Evolutionary conservation across 1,140 invertebrate genomes (phyloP), one percentile per base, ranked within the genome.

Genomic region (Drosophila tani): DNA sequence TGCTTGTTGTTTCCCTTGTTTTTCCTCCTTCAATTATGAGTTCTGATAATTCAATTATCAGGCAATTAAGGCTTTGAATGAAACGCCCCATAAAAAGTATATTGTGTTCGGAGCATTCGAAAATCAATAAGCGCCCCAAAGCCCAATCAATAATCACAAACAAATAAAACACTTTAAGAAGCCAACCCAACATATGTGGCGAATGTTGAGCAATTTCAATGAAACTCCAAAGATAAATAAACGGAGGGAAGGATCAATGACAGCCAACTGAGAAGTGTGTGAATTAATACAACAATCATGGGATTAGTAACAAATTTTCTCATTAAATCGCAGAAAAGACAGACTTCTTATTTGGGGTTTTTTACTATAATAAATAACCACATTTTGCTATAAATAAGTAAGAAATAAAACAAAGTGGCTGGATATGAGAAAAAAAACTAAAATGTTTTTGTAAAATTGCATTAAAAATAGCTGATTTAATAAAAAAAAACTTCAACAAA

Each of bases 21-120:
- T 27, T 56, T 32, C 50, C 69, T 41, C 24, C 63, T 73, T 82
- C 71, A 82, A 87, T 86, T 82, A 74, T 83, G 78, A 84, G 80
- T 84, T 79, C 58, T 73, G 84, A 90, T 88, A 88, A 81, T 81
- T 85, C 43, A 88, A 88, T 88, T 90, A 88, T 88, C 84, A 78
- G 68, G 70, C 79, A 88, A 90, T 88, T 88, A 90, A 69, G 65
- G 43, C 71, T 74, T 70, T 63, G 57, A 77, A 82, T 88, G 81
- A 88, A 82, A 62, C 77, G 76, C 43, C 53, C 65, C 75, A 71
- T 58, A 79, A 77, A 77, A 40, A 63, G 15, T 67, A 47, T 63
- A 79, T 49, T 71, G 32, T 17, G 43, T 43, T 38, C n/a, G 8
- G 21, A n/a, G 35, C 46, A 27, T 41, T 35, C 21, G 41, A 58